Evolutionary conservation across 2,888 invertebrate genomes (phyloP).

Genomic region (Pseudoips prasinana): DNA sequence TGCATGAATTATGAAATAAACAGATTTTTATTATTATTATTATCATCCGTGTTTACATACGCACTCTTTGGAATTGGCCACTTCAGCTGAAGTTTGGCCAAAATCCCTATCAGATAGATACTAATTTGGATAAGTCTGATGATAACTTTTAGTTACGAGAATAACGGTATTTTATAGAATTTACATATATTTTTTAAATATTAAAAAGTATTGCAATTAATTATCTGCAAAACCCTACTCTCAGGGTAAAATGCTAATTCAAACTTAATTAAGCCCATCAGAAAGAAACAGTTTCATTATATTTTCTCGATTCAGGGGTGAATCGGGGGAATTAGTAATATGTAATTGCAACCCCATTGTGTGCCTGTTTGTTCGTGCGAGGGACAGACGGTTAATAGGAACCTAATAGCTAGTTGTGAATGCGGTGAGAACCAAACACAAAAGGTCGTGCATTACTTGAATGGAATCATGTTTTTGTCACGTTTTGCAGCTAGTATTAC

Average conservation of each 20-base stretch:
- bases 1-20: too few species aligned
- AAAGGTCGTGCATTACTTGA: slow-evolving; percentile 30
- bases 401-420: slow-evolving; percentile 33
- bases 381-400: slow-evolving; percentile 10
- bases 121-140: too few species aligned
- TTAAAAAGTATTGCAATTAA: too few species aligned
- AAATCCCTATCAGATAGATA: too few species aligned
- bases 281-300: slow-evolving; percentile 10
- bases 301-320: slow-evolving; percentile 25
- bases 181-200: too few species aligned
- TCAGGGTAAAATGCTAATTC: slow-evolving; percentile 3
- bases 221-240: too few species aligned
- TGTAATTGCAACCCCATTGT: slow-evolving; percentile 38
- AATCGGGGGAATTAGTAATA: slow-evolving; percentile 30
- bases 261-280: slow-evolving; percentile 13
- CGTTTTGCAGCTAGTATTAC: slow-evolving; percentile 43
- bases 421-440: slow-evolving; percentile 43
- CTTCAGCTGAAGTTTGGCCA: too few species aligned
- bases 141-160: too few species aligned
- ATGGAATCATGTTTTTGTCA: slow-evolving; percentile 38
- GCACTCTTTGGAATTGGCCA: too few species aligned
- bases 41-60: too few species aligned
- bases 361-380: slow-evolving; percentile 21
- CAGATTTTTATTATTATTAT: too few species aligned
- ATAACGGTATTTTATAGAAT: too few species aligned